Evolutionary conservation across 1,140 invertebrate genomes (phyloP).

Genomic region (Pentalonia nigronervosa): DNA sequence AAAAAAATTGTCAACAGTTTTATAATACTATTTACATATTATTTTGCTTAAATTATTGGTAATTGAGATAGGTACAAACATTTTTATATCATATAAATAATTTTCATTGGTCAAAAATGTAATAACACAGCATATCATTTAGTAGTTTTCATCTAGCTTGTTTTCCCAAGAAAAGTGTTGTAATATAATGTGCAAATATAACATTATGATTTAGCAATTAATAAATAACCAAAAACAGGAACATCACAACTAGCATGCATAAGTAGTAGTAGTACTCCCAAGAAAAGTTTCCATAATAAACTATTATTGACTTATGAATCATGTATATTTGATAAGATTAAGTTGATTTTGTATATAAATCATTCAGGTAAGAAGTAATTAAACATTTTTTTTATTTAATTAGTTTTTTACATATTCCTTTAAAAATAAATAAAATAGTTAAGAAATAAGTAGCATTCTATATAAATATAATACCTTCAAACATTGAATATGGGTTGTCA

Average conservation of each 20-base stretch:
- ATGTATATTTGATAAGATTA: neutral
- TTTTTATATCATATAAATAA: no score
- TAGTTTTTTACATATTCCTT: neutral
- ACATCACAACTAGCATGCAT: no score
- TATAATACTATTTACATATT: neutral
- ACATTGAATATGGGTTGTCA: conserved; percentile 84
- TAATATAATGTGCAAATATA: no score
- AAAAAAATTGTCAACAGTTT: neutral
- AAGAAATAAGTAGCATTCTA: neutral
- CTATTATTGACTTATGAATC: neutral
- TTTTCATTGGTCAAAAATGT: no score
- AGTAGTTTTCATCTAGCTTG: no score
- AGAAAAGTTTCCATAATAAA: neutral
- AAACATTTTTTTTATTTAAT: no score
- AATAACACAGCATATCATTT: no score
- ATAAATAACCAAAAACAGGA: no score
- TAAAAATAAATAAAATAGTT: neutral
- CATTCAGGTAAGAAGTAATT: neutral
- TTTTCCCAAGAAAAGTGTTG: no score
- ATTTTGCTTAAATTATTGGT: neutral
- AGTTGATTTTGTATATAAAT: neutral
- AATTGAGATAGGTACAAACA: no score
- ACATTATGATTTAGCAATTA: no score
- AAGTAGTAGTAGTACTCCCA: neutral
- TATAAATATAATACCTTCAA: conserved; percentile 73